A percentile compares a stretch with the other conserved stretches of the same genome.
phyloP scores from a whole-genome alignment of 1,140 invertebrate species.

The Atta colombica region DNA sequence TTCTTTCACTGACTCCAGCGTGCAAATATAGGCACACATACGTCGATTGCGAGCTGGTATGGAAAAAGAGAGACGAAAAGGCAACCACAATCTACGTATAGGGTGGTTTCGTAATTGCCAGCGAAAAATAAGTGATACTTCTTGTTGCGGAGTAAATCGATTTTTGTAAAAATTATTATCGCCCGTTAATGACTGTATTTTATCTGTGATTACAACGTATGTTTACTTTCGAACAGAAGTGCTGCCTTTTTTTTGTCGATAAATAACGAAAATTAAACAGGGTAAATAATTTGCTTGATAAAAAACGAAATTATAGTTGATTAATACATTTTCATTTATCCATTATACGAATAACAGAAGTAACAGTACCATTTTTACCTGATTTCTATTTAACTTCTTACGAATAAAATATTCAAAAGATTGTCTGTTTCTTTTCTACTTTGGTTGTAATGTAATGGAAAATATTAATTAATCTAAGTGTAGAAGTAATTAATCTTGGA shows the following conservation, averaged over 20 bases:
- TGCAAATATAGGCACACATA: conserved; percentile 8
- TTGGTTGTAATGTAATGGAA: neutral
- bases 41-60: neutral
- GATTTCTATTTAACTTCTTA: neutral
- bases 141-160: neutral
- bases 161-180: neutral
- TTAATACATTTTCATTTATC: neutral
- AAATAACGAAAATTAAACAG: conserved; percentile 13
- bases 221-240: neutral
- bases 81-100: no score
- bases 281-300: neutral
- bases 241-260: neutral
- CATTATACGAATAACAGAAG: neutral
- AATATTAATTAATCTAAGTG: neutral
- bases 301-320: neutral
- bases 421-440: neutral
- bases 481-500: neutral
- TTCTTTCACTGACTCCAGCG: conserved; percentile 10
- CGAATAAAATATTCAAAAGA: neutral
- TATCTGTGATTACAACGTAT: neutral
- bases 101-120: neutral
- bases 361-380: neutral
- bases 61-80: neutral
- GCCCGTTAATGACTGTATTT: neutral
- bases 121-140: neutral